Evolutionary conservation across 2,888 invertebrate genomes (phyloP).

Genomic region (Heliconius erato): DNA sequence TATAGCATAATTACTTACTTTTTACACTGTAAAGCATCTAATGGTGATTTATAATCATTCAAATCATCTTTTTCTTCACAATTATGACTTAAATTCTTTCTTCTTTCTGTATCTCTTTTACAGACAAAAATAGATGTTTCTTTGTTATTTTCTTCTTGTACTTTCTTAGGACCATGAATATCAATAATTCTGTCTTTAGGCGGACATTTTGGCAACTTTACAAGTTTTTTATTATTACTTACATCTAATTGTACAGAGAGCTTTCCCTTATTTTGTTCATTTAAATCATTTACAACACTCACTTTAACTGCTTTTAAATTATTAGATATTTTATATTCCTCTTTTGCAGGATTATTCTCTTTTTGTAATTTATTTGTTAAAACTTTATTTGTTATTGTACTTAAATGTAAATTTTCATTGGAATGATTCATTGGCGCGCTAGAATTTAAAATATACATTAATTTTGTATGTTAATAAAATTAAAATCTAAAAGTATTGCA

Average conservation of each 20-base stretch:
- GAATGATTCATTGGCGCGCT: constrained; percentile 74
- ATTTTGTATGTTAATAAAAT: constrained; percentile 23
- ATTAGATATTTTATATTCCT: constrained; percentile 62
- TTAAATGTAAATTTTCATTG: constrained; percentile 60
- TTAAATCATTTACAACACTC: constrained; percentile 66
- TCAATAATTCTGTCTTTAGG: constrained; percentile 56
- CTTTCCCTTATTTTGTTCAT: constrained; percentile 54
- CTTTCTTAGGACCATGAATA: constrained; percentile 47
- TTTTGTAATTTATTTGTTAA: constrained; percentile 69
- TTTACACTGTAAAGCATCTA: constrained; percentile 67
- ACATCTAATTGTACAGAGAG: constrained; percentile 71
- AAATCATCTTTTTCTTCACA: constrained; percentile 50
- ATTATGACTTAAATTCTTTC: constrained; percentile 54
- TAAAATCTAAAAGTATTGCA: constrained; percentile 29
- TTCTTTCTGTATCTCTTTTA: constrained; percentile 43
- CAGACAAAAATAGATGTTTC: neutral
- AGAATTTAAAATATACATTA: constrained; percentile 55
- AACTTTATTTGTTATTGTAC: constrained; percentile 57
- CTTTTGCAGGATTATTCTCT: constrained; percentile 72
- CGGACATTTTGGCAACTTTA: constrained; percentile 62
- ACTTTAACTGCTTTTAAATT: constrained; percentile 67
- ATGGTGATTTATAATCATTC: constrained; percentile 77
- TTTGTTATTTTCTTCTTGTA: constrained; percentile 35
- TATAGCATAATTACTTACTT: constrained; percentile 47
- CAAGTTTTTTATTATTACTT: constrained; percentile 68